These are phyloP conservation scores for Periophthalmus modestus DNA, from an alignment of 2,113 vertebrate species.

Conservation along the genomic window DNA sequence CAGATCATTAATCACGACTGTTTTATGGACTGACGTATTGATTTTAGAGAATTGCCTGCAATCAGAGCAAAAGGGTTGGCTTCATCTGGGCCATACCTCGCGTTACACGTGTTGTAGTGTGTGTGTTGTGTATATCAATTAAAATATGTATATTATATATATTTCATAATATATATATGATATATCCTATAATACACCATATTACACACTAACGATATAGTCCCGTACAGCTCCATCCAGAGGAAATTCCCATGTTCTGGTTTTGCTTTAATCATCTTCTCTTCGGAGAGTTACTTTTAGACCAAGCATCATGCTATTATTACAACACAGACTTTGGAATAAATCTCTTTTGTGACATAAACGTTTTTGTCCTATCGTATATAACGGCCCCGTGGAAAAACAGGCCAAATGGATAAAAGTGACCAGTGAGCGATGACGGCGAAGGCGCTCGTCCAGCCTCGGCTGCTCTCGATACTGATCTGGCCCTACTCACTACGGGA, in stretches of 20 bases:
- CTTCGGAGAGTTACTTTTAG: constrained; percentile 8
- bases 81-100: too few species aligned
- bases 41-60: too few species aligned
- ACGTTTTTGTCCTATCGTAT: constrained; percentile 34
- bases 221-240: background rate
- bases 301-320: constrained; percentile 9
- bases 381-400: constrained; percentile 33
- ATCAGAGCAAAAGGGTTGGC: too few species aligned
- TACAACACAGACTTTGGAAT: constrained; percentile 14
- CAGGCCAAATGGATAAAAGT: constrained; percentile 26
- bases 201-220: too few species aligned
- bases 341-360: constrained; percentile 27
- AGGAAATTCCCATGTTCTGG: constrained; percentile 15
- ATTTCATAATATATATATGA: too few species aligned
- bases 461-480: constrained; percentile 24
- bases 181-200: too few species aligned
- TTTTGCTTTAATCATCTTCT: constrained; percentile 7
- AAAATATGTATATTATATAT: too few species aligned
- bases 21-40: too few species aligned
- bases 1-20: too few species aligned
- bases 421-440: constrained; percentile 29
- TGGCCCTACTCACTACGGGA: constrained; percentile 24
- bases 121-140: too few species aligned
- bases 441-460: constrained; percentile 26
- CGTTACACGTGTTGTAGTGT: too few species aligned